Base-by-base conservation (phyloP, 2,888 invertebrate genomes). In the Trilocha varians region DNA sequence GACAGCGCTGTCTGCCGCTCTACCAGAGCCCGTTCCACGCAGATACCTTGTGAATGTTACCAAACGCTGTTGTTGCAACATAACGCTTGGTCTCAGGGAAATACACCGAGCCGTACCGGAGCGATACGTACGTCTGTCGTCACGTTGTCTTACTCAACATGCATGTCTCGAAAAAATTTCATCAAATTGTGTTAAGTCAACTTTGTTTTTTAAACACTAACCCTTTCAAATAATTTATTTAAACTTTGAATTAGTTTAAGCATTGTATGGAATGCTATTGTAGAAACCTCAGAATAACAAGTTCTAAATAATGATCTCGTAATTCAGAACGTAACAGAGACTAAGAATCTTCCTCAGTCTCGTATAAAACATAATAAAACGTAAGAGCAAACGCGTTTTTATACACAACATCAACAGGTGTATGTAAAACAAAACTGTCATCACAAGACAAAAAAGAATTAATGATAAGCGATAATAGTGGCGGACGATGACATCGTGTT, bases 71-170 rank as follows among this genome's bases (percentile, higher is more conserved):
- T 40, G 63, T 80, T 79, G 78, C 80, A 70, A 80, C 78, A 80
- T 67, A 56, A 53, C 59, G 48, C 55, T 59, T 57, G 55, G 70
- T 64, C 72, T 79, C n/a, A n/a, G 79, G 82, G 79, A 80, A 79
- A 78, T 65, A 70, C 71, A 53, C 58, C 59, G 62, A 48, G 49
- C 38, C 13, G 40, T 45, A 59, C 65, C 64, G 66, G 63, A 58
- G 62, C 70, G 79, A 80, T 80, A 80, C 74, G 69, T 69, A 59
- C 78, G 78, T 70, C 72, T 72, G 78, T 66, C 67, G 71, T 77
- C 83, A 83, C 83, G 82, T 83, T 79, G 78, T 72, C 78, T 84
- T 83, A 66, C 82, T 64, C 79, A 83, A 70, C 64, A 56, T 71
- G 59, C 53, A 52, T 54, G 45, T 58, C 55, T 59, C 53, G 44